Evolutionary conservation across 2,888 invertebrate genomes (phyloP).

Genomic region (Sepioteuthis lessoniana): DNA sequence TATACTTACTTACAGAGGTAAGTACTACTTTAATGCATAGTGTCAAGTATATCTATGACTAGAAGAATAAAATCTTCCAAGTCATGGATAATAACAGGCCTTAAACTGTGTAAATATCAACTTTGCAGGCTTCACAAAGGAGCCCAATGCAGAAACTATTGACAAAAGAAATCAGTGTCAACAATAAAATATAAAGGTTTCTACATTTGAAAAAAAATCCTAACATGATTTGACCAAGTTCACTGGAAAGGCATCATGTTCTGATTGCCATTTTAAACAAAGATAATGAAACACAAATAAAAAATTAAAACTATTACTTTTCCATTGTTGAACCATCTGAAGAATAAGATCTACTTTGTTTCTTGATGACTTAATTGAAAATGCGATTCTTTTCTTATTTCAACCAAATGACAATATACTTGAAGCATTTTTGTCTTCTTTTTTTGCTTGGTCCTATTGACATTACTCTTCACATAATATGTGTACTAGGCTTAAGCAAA

Average conservation of each 20-base stretch:
- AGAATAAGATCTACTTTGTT: neutral
- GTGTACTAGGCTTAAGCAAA: conserved; percentile 33
- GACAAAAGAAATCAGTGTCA: neutral
- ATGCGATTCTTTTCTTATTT: neutral
- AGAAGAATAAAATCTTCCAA: neutral
- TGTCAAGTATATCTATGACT: neutral
- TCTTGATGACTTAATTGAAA: neutral
- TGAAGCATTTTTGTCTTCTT: neutral
- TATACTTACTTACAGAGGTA: too few species aligned
- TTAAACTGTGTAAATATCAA: neutral
- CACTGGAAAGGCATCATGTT: neutral
- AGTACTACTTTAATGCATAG: too few species aligned
- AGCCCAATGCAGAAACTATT: neutral
- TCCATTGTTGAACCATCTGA: neutral
- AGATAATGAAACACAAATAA: neutral
- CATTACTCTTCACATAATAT: neutral
- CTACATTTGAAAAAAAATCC: neutral
- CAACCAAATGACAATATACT: neutral
- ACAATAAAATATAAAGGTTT: neutral
- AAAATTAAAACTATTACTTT: neutral
- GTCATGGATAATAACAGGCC: neutral
- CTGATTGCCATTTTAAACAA: neutral
- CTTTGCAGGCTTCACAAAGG: too few species aligned
- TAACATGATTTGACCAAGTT: conserved; percentile 13
- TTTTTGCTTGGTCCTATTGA: neutral